Percentiles rank a stretch among this genome's conserved stretches.
phyloP scores from a whole-genome alignment of 2,888 invertebrate genomes.

The Polydrusus tereticollis region DNA sequence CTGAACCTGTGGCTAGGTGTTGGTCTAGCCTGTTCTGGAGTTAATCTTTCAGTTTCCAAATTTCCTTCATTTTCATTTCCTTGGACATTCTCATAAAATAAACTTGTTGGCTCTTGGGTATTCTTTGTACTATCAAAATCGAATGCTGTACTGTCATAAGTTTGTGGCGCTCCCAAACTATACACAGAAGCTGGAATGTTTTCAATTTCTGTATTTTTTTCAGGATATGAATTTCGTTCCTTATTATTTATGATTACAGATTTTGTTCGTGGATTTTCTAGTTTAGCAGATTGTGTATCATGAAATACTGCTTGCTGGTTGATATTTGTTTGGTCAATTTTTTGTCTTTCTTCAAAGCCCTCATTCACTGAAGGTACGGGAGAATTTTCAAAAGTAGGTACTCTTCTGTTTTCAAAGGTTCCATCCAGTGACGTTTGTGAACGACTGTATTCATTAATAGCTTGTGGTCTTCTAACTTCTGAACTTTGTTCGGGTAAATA shows the following conservation, averaged over 20 bases:
- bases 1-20: slow-evolving; percentile 33
- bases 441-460: neutral
- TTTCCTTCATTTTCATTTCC: slow-evolving; percentile 40
- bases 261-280: neutral
- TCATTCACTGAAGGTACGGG: neutral
- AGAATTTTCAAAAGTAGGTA: neutral
- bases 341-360: neutral
- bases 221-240: neutral
- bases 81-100: slow-evolving; percentile 46
- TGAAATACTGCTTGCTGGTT: neutral
- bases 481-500: slow-evolving; percentile 31
- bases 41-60: slow-evolving; percentile 39
- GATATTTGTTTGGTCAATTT: neutral
- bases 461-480: slow-evolving; percentile 9
- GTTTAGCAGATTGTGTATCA: neutral
- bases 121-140: slow-evolving; percentile 33
- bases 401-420: neutral
- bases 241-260: neutral
- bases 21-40: neutral
- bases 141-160: slow-evolving; percentile 15
- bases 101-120: slow-evolving; percentile 34
- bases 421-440: neutral
- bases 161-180: slow-evolving; percentile 32
- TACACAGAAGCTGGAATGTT: slow-evolving; percentile 49
- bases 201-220: slow-evolving; percentile 28